Percentiles rank a stretch among this genome's conserved stretches.
phyloP scores from a whole-genome alignment of 1,140 invertebrate species.

The Drosophila auraria region DNA sequence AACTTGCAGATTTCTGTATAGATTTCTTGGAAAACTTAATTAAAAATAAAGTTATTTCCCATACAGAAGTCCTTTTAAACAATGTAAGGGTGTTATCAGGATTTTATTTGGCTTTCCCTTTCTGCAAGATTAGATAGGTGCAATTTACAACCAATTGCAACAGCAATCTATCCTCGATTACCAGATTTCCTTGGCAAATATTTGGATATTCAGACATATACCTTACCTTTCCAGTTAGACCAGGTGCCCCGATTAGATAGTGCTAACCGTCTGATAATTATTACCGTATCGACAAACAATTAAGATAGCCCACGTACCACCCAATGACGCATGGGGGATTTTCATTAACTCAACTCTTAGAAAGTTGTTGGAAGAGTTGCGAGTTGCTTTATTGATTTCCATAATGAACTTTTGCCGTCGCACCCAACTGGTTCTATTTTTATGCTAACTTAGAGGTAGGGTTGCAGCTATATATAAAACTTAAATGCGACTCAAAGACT shows the following conservation, averaged over 20 bases:
- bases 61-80: neutral
- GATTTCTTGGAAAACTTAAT: neutral
- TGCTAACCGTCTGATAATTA: constrained; percentile 8
- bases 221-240: constrained; percentile 17
- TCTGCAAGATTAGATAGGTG: neutral
- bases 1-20: neutral
- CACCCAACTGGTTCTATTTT: constrained; percentile 29
- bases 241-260: constrained; percentile 9
- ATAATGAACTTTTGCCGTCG: constrained; percentile 13
- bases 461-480: constrained; percentile 3
- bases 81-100: neutral
- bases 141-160: neutral
- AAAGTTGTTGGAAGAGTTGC: constrained; percentile 26
- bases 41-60: neutral
- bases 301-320: constrained; percentile 11
- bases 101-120: neutral
- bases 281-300: constrained; percentile 30
- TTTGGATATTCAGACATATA: constrained; percentile 11
- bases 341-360: constrained; percentile 12
- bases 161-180: neutral
- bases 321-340: constrained; percentile 33
- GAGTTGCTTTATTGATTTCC: constrained; percentile 33
- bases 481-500: constrained; percentile 5
- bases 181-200: constrained; percentile 8
- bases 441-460: neutral